Percentiles rank a stretch among this genome's conserved stretches.
Evolutionary conservation across 2,113 vertebrate genomes (phyloP).

Genomic region (Mastomys natalensis): DNA sequence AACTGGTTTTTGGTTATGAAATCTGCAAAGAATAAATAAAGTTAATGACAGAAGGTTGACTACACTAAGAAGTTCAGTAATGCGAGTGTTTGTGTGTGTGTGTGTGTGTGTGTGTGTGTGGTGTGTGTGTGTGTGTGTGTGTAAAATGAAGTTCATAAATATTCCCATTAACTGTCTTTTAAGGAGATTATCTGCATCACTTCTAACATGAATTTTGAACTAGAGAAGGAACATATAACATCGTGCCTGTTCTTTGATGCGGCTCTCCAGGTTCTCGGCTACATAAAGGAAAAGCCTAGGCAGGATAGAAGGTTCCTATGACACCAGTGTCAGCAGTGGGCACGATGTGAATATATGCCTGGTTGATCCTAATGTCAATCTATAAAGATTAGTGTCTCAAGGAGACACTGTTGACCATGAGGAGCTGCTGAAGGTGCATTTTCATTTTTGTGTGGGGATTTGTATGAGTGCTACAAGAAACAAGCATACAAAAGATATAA

Average conservation of each 20-base stretch:
- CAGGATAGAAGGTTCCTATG: background rate
- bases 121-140: no score
- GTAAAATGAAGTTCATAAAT: background rate
- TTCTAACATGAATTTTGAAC: conserved; percentile 46
- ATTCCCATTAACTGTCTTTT: background rate
- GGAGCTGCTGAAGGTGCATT: conserved; percentile 37
- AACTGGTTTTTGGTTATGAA: conserved; percentile 65
- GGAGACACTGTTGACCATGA: conserved; percentile 14
- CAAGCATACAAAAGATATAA: background rate
- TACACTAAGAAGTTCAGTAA: background rate
- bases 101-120: background rate
- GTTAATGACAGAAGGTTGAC: conserved; percentile 1
- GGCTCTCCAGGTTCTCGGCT: conserved; percentile 5
- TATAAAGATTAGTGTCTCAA: conserved; percentile 15
- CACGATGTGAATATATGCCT: background rate
- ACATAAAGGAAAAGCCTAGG: background rate
- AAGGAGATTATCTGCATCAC: background rate
- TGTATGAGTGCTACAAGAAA: conserved; percentile 24
- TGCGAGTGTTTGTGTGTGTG: background rate
- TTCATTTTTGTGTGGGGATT: conserved; percentile 44
- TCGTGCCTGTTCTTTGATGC: background rate
- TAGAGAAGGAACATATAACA: background rate
- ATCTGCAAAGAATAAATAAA: conserved; percentile 51
- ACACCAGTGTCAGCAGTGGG: background rate
- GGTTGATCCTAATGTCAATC: background rate